Percentiles rank a stretch among this genome's conserved stretches.
Conservation (phyloP, 2,113 vertebrate species). For the Varanus komodoensis region DNA sequence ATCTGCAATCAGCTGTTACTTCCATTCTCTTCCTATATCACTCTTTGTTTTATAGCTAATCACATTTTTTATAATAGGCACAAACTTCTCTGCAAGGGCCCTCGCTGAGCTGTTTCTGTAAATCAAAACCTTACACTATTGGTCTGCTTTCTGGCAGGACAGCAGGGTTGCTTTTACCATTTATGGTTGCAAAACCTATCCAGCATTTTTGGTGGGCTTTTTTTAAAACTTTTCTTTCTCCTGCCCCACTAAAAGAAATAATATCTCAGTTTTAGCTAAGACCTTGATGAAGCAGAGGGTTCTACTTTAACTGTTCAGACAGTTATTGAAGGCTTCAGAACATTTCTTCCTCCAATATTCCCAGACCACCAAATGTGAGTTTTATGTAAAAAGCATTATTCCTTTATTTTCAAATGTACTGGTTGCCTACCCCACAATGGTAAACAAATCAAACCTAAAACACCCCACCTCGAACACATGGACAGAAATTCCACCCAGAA, state of each 20-base stretch:
- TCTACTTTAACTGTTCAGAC: constrained; percentile 14
- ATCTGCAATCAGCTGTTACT: constrained; percentile 67
- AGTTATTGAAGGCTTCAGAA: not conserved
- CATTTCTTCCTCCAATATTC: not conserved
- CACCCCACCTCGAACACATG: not conserved
- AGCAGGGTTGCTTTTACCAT: constrained; percentile 81
- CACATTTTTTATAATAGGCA: constrained; percentile 81
- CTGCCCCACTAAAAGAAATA: constrained; percentile 63
- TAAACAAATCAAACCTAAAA: not conserved
- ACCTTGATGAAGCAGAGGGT: constrained; percentile 55
- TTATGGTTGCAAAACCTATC: constrained; percentile 83
- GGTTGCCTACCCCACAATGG: not conserved
- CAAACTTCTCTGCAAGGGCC: constrained; percentile 76
- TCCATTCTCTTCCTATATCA: constrained; percentile 78
- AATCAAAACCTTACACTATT: constrained; percentile 83
- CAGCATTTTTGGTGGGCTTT: constrained; percentile 66
- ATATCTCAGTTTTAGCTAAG: constrained; percentile 73
- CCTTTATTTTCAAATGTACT: not conserved
- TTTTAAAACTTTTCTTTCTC: constrained; percentile 42
- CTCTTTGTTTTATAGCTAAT: constrained; percentile 81
- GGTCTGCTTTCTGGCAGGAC: constrained; percentile 73
- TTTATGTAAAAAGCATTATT: not conserved
- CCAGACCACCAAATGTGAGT: not conserved
- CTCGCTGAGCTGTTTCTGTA: constrained; percentile 79
- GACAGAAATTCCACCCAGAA: not conserved